Conservation (phyloP, 2,888 invertebrate genomes). For the Thereva unica region DNA sequence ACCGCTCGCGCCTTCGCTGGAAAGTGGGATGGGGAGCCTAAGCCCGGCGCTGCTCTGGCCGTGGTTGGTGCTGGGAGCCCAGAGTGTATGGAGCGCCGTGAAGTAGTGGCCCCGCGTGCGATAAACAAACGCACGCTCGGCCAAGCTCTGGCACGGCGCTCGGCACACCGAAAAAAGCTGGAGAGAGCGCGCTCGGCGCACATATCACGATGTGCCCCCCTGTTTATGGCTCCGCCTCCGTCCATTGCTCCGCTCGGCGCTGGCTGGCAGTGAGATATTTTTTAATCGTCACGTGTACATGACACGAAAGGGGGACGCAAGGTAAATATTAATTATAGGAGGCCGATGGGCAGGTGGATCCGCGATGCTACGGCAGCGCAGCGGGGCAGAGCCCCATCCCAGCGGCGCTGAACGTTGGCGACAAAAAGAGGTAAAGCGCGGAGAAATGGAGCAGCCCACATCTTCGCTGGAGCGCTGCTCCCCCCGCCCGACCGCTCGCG, state of each 20-base stretch:
- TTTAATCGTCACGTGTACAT: slow-evolving; percentile 39
- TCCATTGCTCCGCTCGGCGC: slow-evolving; percentile 13
- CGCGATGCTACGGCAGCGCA: not conserved
- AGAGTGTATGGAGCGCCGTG: not conserved
- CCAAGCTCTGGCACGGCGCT: slow-evolving; percentile 8
- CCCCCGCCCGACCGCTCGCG: not conserved
- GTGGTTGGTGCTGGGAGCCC: slow-evolving; percentile 14
- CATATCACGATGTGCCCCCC: slow-evolving; percentile 26
- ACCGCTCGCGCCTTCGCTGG: slow-evolving; percentile 11
- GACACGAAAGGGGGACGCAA: slow-evolving; percentile 32
- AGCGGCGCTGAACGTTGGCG: not conserved
- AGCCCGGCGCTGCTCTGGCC: not conserved
- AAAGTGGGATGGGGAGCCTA: slow-evolving; percentile 24
- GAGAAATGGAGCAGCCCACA: slow-evolving; percentile 8
- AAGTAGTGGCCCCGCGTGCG: slow-evolving; percentile 17
- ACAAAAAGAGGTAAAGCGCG: slow-evolving; percentile 22
- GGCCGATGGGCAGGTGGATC: slow-evolving; percentile 25
- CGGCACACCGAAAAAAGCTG: slow-evolving; percentile 5
- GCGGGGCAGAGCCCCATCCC: slow-evolving; percentile 1
- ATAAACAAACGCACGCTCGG: slow-evolving; percentile 35
- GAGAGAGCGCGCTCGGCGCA: slow-evolving; percentile 30
- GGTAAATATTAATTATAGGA: slow-evolving; percentile 37
- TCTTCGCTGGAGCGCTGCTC: not conserved
- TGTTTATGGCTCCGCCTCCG: slow-evolving; percentile 41
- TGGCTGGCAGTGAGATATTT: slow-evolving; percentile 25